Evolutionary conservation across 2,888 invertebrate genomes (phyloP).

Genomic region (Chrysolina haemoptera): DNA sequence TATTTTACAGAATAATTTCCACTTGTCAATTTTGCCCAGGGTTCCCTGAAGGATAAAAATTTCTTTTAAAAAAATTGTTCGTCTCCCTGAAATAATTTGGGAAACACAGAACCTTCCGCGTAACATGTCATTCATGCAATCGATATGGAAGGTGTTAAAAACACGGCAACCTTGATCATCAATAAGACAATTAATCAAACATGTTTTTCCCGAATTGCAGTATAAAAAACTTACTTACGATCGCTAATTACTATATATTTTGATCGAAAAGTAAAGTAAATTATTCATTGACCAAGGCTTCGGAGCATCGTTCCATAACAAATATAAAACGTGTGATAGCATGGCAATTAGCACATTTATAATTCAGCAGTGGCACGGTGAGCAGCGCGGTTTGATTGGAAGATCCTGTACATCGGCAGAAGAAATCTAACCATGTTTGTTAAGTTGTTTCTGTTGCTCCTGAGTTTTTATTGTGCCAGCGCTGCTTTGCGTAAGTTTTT

Average conservation of each 20-base stretch:
- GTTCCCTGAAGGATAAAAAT: too few species aligned
- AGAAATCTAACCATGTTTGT: background rate
- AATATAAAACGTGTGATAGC: background rate
- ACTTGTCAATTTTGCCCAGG: too few species aligned
- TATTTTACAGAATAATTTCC: too few species aligned
- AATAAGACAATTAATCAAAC: background rate
- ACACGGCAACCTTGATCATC: background rate
- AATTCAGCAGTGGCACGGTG: constrained; percentile 1
- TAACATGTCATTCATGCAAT: too few species aligned
- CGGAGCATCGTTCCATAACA: constrained; percentile 5
- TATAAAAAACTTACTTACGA: background rate
- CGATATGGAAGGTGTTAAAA: background rate
- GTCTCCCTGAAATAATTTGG: background rate
- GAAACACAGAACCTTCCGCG: background rate
- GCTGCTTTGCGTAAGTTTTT: background rate
- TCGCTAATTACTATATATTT: background rate
- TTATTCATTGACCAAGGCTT: background rate
- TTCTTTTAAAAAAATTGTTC: too few species aligned
- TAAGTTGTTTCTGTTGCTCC: background rate
- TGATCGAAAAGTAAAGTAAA: background rate
- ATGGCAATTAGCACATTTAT: background rate
- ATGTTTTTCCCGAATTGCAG: background rate
- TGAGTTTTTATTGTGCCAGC: background rate
- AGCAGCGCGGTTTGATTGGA: background rate
- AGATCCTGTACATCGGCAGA: background rate